Conservation (phyloP, 2,797 vertebrate genomes). For the Galago senegalensis region DNA sequence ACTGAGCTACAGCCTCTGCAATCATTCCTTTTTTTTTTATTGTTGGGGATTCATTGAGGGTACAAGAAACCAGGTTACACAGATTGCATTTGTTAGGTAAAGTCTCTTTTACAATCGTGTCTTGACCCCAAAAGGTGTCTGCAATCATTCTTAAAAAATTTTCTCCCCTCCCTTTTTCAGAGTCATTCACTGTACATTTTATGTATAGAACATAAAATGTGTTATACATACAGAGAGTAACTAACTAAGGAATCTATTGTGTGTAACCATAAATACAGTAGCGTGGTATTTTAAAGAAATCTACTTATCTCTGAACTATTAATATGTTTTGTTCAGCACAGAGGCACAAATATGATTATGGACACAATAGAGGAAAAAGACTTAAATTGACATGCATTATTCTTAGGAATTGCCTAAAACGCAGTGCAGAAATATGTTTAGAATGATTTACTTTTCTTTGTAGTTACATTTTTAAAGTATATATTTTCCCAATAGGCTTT, state of each 20-base stretch:
- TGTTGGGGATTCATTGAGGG: too few species aligned
- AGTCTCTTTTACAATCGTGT: too few species aligned
- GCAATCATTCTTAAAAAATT: neutral
- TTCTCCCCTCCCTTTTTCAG: neutral
- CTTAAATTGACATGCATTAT: neutral
- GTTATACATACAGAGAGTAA: slow-evolving; percentile 52
- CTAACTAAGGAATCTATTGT: neutral
- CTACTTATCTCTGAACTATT: slow-evolving; percentile 12
- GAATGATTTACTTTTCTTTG: slow-evolving; percentile 9
- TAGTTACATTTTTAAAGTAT: neutral
- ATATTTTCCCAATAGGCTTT: slow-evolving; percentile 18
- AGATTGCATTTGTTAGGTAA: too few species aligned
- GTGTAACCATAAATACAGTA: neutral
- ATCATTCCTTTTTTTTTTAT: neutral
- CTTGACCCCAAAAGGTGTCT: too few species aligned
- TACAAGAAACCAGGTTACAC: too few species aligned
- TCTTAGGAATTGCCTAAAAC: slow-evolving; percentile 16
- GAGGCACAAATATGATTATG: neutral
- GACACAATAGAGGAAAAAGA: neutral
- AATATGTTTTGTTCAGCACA: slow-evolving; percentile 10
- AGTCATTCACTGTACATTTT: neutral
- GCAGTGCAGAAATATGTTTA: slow-evolving; percentile 14
- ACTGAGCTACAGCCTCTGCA: too few species aligned
- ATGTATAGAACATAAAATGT: neutral
- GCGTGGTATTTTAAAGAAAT: neutral